These are phyloP conservation scores for Pilophorus perplexus DNA, from an alignment of 2,888 invertebrate species.

Conservation along the genomic window DNA sequence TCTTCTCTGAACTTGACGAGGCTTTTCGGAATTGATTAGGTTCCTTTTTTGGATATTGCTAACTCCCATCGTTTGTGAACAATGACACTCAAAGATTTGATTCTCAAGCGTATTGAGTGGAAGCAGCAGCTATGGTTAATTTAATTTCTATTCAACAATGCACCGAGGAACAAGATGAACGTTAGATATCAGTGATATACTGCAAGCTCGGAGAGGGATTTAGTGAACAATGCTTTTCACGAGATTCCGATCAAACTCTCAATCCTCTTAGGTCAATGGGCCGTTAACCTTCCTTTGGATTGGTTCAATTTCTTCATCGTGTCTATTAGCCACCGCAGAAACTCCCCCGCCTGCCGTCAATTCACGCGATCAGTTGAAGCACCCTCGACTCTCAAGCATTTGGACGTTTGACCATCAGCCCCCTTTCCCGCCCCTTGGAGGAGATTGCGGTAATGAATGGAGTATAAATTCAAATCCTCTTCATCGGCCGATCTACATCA, in stretches of 20 bases:
- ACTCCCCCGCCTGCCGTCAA: neutral
- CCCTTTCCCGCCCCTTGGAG: neutral
- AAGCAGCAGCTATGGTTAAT: no score
- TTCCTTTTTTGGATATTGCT: neutral
- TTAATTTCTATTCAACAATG: no score
- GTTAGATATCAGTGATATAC: no score
- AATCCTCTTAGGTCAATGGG: no score
- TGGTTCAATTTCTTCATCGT: neutral
- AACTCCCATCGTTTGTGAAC: no score
- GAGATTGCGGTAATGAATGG: slow-evolving; percentile 1
- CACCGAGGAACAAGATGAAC: no score
- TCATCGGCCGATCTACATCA: neutral
- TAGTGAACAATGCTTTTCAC: no score
- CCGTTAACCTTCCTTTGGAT: neutral
- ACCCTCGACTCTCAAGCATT: neutral
- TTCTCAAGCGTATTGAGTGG: no score
- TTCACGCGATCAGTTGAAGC: neutral
- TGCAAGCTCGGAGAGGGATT: no score
- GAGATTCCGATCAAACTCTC: no score
- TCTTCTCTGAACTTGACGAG: neutral
- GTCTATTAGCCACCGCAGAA: neutral
- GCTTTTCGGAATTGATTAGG: neutral
- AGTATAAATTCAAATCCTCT: slow-evolving; percentile 13
- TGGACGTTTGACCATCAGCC: slow-evolving; percentile 2
- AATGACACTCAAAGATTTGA: no score